These are phyloP conservation scores for Bombyx mori DNA, from an alignment of 1,140 invertebrate genomes.

Conservation along the genomic window ASM3026992v2 NC_085111.1:6400501-6401000, in stretches of 20 bases:
- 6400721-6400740: constrained; percentile 10
- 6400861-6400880: too few relatives aligned
- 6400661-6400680: background rate
- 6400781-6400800: background rate
- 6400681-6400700: background rate
- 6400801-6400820: too few relatives aligned
- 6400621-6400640: constrained; percentile 3
- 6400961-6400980: too few relatives aligned
- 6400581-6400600: constrained; percentile 26
- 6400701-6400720: constrained; percentile 1
- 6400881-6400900: too few relatives aligned
- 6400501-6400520: background rate
- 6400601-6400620: constrained; percentile 17
- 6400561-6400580: constrained; percentile 21
- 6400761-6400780: constrained; percentile 2
- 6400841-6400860: background rate
- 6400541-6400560: constrained; percentile 19
- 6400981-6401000: too few relatives aligned
- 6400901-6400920: too few relatives aligned
- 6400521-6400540: background rate
- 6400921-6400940: too few relatives aligned
- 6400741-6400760: background rate
- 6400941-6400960: too few relatives aligned
- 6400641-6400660: background rate
- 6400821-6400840: background rate